Evolutionary conservation across 2,888 invertebrate genomes (phyloP), one percentile per base, ranked within the genome.

Genomic region (Acrobasis suavella): DNA sequence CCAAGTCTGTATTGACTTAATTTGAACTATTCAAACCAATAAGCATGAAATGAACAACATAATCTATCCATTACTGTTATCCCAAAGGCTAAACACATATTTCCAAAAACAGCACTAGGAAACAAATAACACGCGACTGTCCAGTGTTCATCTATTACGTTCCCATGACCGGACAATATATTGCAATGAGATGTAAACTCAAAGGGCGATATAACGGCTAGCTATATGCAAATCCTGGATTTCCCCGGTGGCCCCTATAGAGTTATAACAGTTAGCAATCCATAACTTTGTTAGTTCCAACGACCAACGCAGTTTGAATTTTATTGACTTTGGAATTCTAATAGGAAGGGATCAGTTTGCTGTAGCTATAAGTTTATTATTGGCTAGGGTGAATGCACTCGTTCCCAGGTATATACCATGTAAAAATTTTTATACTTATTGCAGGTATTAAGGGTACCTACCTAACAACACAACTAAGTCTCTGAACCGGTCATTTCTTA

Each of bases 101-200:
- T 46, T 46, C n/a, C 46, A 46, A 46, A n/a, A 46, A 46, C 14
- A 52, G 22, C 56, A 46, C 9, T 16, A 12, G 17, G 42, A 39
- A 38, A 56, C 46, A 56, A 16, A 55, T 39, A 56, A 60, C 38
- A 38, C 50, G 16, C 68, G 42, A 14, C 8, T 69, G 74, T 73
- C 81, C 84, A 42, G 14, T 32, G 32, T 32, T 7, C 32, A 32
- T 32, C 32, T 32, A 32, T 32, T 56, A 42, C 14, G 22, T 89
- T 90, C 89, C 88, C 87, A 90, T 86, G 85, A 77, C 73, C 78
- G 76, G 75, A 88, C 87, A 89, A 91, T 87, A 82, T 83, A 80
- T 83, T 78, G 86, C 85, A 89, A 89, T 88, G 87, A 89, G 81
- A 90, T 90, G 91, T 87, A 90, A 90, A 91, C 81, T 78, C 78